Base-by-base conservation (phyloP, 2,888 invertebrate genomes). In the Euspilapteryx auroguttella region DNA sequence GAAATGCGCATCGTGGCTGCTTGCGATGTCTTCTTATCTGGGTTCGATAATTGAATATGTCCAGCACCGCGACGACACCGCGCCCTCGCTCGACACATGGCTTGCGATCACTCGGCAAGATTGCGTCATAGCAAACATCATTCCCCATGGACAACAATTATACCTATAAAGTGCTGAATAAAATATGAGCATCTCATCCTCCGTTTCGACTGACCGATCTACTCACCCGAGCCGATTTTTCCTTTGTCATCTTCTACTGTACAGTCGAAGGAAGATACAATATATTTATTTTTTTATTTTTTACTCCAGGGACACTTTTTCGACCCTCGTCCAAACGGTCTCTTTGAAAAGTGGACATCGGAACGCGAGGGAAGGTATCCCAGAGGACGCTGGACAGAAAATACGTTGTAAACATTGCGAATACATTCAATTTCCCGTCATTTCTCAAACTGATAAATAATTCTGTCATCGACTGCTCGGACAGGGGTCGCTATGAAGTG, bases 391-490 rank as follows among this genome's bases (percentile, higher is more conserved):
- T 31, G 64, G 57, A 65, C 68, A 68, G 63, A 73, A 68, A 76
- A 75, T 71, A 73, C 71, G 76, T 73, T 77, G 77, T 77, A 75
- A 77, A 77, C 77, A 77, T 77, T 62, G 76, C 71, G 71, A 76
- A 66, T 76, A 77, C 77, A 77, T 77, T 77, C 77, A 77, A 77
- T 77, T 76, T 77, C 75, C 69, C 69, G 76, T 77, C 76, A 77
- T 77, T 77, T 77, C 77, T 77, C 77, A 77, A 75, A 73, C 76
- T 77, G 76, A 77, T 77, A 77, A 77, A 77, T 77, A 77, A 77
- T 77, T 76, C 77, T 73, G 75, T 76, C 73, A 71, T 73, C 73
- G 75, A 64, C 64, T 58, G 59, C 57, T 73, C 64, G 75, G 73
- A 71, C 75, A 71, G 69, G 73, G 71, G 75, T 73, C 65, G 62